These are phyloP conservation scores for Cydia splendana DNA, from an alignment of 1,140 invertebrate species.

Conservation along the genomic window DNA sequence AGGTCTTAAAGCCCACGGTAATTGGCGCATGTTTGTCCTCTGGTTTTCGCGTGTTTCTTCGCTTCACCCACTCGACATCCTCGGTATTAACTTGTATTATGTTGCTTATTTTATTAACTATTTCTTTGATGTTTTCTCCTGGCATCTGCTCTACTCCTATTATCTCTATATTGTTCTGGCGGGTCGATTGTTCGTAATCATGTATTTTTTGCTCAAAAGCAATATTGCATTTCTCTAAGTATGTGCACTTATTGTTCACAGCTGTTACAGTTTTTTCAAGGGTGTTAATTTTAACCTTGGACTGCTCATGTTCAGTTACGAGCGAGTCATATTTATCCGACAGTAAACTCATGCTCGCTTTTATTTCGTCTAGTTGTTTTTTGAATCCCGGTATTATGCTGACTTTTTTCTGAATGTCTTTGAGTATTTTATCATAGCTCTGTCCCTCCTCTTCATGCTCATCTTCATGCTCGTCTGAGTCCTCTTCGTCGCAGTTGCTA, in stretches of 20 bases:
- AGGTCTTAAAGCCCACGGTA: no score
- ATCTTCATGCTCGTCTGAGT: slow-evolving; percentile 1
- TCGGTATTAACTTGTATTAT: no score
- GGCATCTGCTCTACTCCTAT: no score
- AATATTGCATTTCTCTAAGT: neutral
- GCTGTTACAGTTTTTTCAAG: slow-evolving; percentile 27
- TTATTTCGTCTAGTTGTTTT: slow-evolving; percentile 34
- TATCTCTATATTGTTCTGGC: no score
- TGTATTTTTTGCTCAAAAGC: slow-evolving; percentile 39
- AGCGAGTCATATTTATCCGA: slow-evolving; percentile 39
- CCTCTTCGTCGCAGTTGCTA: no score
- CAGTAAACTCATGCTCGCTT: slow-evolving; percentile 24
- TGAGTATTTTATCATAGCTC: slow-evolving; percentile 26
- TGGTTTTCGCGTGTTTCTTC: no score
- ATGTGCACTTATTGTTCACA: slow-evolving; percentile 35
- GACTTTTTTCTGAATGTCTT: slow-evolving; percentile 35
- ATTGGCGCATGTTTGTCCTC: no score
- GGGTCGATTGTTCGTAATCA: slow-evolving; percentile 31
- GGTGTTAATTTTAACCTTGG: slow-evolving; percentile 35
- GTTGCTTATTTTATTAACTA: no score
- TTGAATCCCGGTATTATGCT: neutral
- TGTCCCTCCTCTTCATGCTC: neutral
- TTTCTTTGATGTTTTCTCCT: no score
- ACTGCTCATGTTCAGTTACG: slow-evolving; percentile 31
- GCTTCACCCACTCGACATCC: no score